Conservation (phyloP, 1,140 invertebrate species). For the Zaprionus gabonicus region DNA sequence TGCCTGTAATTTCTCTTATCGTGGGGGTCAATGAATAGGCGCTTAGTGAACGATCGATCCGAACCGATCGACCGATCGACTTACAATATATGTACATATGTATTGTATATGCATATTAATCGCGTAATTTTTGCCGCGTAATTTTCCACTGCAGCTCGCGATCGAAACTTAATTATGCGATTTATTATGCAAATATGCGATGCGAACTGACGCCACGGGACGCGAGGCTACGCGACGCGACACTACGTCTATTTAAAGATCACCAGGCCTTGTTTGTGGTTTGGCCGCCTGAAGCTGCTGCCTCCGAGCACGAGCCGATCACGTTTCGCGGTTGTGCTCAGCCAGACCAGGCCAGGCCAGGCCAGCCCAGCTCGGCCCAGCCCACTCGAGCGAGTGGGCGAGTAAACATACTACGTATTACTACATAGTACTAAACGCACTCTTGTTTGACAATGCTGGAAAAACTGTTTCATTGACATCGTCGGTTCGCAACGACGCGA, state of each 20-base stretch:
- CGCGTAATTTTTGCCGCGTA: conserved; percentile 46
- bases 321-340: conserved; percentile 70
- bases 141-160: conserved; percentile 44
- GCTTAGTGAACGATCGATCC: conserved; percentile 31
- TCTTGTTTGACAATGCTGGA: conserved; percentile 25
- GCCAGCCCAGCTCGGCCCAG: neutral
- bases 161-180: conserved; percentile 76
- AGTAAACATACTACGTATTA: conserved; percentile 27
- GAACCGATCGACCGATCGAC: conserved; percentile 16
- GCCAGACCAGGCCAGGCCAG: neutral
- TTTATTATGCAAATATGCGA: conserved; percentile 74
- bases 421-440: conserved; percentile 11
- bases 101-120: conserved; percentile 11
- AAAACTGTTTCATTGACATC: conserved; percentile 49
- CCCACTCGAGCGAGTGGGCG: conserved; percentile 41
- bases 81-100: conserved; percentile 18
- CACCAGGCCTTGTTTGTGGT: conserved; percentile 48
- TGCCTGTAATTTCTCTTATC: neutral
- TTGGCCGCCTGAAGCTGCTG: conserved; percentile 22
- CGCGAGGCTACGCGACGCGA: conserved; percentile 9
- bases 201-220: conserved; percentile 14
- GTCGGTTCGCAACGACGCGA: conserved; percentile 24
- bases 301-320: conserved; percentile 62
- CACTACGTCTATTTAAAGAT: conserved; percentile 60
- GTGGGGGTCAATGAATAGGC: conserved; percentile 50